A percentile compares a stretch with the other conserved stretches of the same genome.
phyloP scores from a whole-genome alignment of 37 sponge, comb jelly and placozoan genomes.

The Eunapius fragilis region DNA sequence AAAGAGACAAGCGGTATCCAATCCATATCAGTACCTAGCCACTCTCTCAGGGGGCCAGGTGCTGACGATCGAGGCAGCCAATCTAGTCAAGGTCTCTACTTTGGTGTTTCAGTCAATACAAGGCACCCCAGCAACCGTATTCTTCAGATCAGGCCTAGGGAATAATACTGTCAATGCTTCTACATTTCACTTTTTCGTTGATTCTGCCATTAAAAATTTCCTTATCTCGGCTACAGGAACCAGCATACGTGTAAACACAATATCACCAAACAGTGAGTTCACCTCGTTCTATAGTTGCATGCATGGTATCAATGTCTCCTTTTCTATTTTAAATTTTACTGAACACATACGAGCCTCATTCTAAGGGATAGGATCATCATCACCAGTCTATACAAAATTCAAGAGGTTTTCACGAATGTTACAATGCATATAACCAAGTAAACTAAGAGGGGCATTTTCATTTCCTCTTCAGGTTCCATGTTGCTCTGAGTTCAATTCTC shows the following conservation, averaged over 20 bases:
- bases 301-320: too few relatives aligned
- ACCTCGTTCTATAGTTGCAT: too few relatives aligned
- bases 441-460: too few relatives aligned
- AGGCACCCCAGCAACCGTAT: slow-evolving; percentile 6
- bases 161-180: neutral
- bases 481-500: too few relatives aligned
- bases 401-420: too few relatives aligned
- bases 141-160: neutral
- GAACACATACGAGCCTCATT: too few relatives aligned
- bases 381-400: too few relatives aligned
- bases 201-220: neutral
- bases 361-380: too few relatives aligned
- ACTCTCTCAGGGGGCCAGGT: slow-evolving; percentile 45
- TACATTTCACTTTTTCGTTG: slow-evolving; percentile 13
- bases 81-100: slow-evolving; percentile 25
- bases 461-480: too few relatives aligned
- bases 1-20: slow-evolving; percentile 2
- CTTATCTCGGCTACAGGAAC: slow-evolving; percentile 10
- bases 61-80: slow-evolving; percentile 1
- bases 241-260: neutral
- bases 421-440: too few relatives aligned
- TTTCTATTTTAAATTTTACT: too few relatives aligned
- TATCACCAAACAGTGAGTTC: slow-evolving; percentile 19
- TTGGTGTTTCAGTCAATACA: slow-evolving; percentile 6
- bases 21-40: slow-evolving; percentile 20